These are phyloP conservation scores for Rhegmatorhina hoffmannsi DNA, from an alignment of 2,113 vertebrate genomes.

Conservation along the genomic window DNA sequence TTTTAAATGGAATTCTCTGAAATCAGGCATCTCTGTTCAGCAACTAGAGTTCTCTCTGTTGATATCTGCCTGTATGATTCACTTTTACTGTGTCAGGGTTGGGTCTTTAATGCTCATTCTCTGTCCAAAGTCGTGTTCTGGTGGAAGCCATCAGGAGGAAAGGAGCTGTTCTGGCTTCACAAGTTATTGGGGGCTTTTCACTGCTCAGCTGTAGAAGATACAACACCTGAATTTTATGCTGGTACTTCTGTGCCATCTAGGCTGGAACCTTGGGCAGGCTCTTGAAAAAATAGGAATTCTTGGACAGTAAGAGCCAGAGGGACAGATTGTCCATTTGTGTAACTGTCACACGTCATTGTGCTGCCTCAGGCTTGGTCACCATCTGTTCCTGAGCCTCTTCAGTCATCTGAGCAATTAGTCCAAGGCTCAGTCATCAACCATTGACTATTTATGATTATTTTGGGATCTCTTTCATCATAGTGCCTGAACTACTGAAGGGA, in stretches of 20 bases:
- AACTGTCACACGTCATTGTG: neutral
- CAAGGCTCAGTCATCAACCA: neutral
- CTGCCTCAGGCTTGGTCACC: neutral
- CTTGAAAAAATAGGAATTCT: neutral
- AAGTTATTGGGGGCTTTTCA: neutral
- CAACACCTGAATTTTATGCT: neutral
- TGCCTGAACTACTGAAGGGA: neutral
- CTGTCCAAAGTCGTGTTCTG: neutral
- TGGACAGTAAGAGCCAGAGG: neutral
- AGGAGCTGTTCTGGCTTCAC: neutral
- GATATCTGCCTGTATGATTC: neutral
- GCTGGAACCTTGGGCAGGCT: neutral
- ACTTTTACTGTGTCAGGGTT: neutral
- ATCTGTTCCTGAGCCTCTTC: neutral
- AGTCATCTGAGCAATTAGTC: neutral
- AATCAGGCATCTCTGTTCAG: constrained; percentile 15
- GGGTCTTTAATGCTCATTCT: neutral
- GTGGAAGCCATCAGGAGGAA: neutral
- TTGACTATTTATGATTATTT: neutral
- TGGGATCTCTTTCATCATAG: neutral
- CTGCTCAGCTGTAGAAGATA: neutral
- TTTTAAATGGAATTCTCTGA: neutral
- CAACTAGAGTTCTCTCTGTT: neutral
- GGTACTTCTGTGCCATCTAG: neutral
- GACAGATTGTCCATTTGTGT: neutral